A percentile compares a stretch with the other conserved stretches of the same genome.
These are phyloP conservation scores for Zootermopsis nevadensis DNA, from an alignment of 2,888 invertebrate genomes.

Conservation along the genomic window DNA sequence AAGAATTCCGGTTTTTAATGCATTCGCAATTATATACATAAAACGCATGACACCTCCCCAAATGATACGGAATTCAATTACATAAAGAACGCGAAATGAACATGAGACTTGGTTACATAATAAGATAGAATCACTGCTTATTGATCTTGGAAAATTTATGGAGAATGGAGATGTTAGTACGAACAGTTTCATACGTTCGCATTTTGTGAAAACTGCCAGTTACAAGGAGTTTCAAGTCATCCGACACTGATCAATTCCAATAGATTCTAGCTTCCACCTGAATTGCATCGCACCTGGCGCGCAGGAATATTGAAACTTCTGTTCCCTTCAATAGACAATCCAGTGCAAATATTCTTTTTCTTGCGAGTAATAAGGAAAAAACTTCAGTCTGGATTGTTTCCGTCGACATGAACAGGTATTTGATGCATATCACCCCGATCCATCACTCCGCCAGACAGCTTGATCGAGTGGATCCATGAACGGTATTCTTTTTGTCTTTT, in stretches of 20 bases:
- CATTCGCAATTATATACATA: no score
- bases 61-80: no score
- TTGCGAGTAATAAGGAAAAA: conserved; percentile 18
- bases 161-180: no score
- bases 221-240: background rate
- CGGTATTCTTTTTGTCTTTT: background rate
- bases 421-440: conserved; percentile 23
- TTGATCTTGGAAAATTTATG: no score
- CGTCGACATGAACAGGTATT: conserved; percentile 4
- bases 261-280: conserved; percentile 28
- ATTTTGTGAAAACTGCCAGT: background rate
- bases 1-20: no score
- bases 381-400: background rate
- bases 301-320: conserved; percentile 5
- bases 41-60: no score
- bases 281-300: conserved; percentile 4
- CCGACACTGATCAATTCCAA: background rate
- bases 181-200: background rate
- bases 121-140: no score
- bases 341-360: conserved; percentile 27
- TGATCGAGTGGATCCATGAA: background rate
- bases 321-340: conserved; percentile 18
- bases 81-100: no score
- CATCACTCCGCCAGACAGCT: background rate
- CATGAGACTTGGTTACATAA: no score